Base-by-base conservation (phyloP, 2,797 vertebrate species). In the Gymnodraco acuticeps region DNA sequence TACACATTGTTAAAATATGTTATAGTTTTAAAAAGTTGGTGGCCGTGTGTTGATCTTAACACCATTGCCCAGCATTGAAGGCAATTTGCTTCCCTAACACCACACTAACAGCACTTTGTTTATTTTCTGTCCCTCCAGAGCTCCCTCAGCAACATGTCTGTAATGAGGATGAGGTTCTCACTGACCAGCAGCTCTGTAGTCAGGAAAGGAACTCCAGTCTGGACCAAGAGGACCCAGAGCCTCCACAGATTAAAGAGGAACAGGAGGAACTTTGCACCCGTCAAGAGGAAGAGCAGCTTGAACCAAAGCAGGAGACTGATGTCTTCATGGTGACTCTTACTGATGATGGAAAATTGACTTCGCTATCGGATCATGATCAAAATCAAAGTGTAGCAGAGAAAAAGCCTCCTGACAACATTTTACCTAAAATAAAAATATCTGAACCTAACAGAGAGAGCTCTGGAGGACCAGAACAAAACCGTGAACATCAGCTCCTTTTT, bases 231-330 rank as follows among this genome's bases (percentile, higher is more conserved):
- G 54, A 59, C 11, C 33, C 47, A 56, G 19, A 73, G 15, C 41
- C 48, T 54, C 41, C 47, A n/a, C 47, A 53, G 27, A 48, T 85
- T 33, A 85, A 85, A 79, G 64, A 73, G 38, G 79, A 84, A 62
- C 23, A 52, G 13, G 59, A 81, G 47, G 65, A 80, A 51, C 31
- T 56, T 20, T 20, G 15, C 51, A 62, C 10, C 46, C 38, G 31
- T 70, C 60, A 61, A 48, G 59, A 65, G 6, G 50, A 12, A 51
- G 62, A 69, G 3, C 67, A 67, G 43, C 45, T 61, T 56, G 31
- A 14, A 9, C 41, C 68, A 45, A 73, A 60, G 38, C 23, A 31
- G 46, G 68, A 75, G 20, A 23, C 15, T 14, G 54, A 72, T 0
- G 1, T 12, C 51, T 64, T 45, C 0, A 52, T 33, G 5, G 4